Conservation (phyloP, 2,113 vertebrate species). For the Eretmochelys imbricata region DNA sequence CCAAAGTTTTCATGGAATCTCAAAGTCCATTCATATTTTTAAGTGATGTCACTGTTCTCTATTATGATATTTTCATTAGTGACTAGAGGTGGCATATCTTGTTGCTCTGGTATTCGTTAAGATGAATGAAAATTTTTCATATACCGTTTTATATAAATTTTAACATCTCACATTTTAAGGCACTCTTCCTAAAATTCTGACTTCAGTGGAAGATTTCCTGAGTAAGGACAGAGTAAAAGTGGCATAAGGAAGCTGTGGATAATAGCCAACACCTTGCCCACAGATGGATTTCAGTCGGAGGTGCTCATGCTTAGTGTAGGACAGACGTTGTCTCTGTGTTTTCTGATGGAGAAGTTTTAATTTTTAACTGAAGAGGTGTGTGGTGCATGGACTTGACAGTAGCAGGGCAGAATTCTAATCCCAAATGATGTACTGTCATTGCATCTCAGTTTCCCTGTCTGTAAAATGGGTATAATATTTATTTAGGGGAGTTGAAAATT, state of each 20-base stretch:
- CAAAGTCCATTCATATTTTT: neutral
- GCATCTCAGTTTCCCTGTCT: neutral
- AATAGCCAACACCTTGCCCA: neutral
- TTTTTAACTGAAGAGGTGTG: neutral
- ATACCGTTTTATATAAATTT: neutral
- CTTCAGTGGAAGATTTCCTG: neutral
- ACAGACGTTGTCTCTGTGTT: neutral
- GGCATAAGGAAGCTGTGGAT: neutral
- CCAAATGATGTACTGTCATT: neutral
- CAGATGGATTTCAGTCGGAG: neutral
- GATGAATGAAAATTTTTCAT: neutral
- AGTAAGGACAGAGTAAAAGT: neutral
- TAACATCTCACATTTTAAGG: neutral
- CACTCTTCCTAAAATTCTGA: neutral
- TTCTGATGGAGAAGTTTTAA: neutral
- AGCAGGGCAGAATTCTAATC: neutral
- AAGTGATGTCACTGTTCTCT: neutral
- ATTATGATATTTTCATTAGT: neutral
- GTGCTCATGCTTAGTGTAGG: neutral
- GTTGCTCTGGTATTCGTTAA: neutral
- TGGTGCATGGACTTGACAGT: neutral
- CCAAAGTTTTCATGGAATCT: neutral
- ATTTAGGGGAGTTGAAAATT: neutral
- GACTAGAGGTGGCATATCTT: neutral
- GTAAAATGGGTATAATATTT: neutral